Base-by-base conservation (phyloP, 2,888 invertebrate species). In the Drymonia ruficornis region DNA sequence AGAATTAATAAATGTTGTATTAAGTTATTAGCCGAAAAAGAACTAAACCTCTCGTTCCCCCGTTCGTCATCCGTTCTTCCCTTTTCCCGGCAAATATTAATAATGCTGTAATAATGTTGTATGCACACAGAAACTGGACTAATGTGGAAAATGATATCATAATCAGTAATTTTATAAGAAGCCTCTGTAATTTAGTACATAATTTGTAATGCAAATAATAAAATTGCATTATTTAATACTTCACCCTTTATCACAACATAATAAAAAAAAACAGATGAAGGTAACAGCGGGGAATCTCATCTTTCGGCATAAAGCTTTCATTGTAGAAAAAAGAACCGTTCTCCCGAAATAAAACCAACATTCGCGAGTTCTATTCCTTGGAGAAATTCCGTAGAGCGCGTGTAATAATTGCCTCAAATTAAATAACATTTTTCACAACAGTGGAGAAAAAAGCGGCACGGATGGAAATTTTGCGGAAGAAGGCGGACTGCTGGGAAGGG, bases 341-440 rank as follows among this genome's bases (percentile, higher is more conserved):
- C 78, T 78, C 75, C 67, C 72, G 65, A 81, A 82, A 86, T 86
- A 86, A 87, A 87, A 84, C 81, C 84, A 81, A 84, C 84, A 81
- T 80, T 77, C 78, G 72, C 80, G 79, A 80, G 75, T 82, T 80
- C 81, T 87, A 89, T 91, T 88, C 91, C 91, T 90, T 85, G 69
- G 90, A 89, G 91, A 91, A 91, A 91, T 91, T 90, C 83, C 81
- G 88, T 83, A 86, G 86, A 91, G 87, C 87, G 88, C 86, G 84
- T 87, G 89, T 89, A 91, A 91, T 91, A 89, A 91, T 91, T 91
- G 90, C 86, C 80, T 68, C 74, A 87, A 91, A 91, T 91, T 90
- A 91, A 91, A 91, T 90, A 89, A 89, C 81, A 90, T 86, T 87
- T 86, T 88, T 89, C 87, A 87, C 86, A 87, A 89, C 86, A 87